These are phyloP conservation scores for Sarcophaga peregrina DNA, from an alignment of 1,140 invertebrate species.

Conservation along the genomic window DNA sequence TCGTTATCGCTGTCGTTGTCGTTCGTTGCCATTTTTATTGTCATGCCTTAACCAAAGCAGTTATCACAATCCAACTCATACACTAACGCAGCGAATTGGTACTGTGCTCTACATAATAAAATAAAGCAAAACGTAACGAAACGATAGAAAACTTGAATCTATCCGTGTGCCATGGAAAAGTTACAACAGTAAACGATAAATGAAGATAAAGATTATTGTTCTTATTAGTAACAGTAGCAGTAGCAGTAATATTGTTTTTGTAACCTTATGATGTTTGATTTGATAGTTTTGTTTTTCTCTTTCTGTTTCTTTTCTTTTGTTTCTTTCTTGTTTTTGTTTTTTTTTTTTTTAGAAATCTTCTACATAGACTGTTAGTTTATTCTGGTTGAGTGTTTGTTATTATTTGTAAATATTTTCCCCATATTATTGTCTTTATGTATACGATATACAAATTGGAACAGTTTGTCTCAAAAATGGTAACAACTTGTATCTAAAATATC, in stretches of 20 bases:
- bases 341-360: background rate
- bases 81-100: background rate
- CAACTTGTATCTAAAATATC: too few species aligned
- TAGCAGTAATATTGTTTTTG: background rate
- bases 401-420: too few species aligned
- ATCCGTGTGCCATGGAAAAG: background rate
- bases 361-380: too few species aligned
- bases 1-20: too few species aligned
- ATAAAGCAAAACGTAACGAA: background rate
- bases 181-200: background rate
- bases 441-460: too few species aligned
- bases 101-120: background rate
- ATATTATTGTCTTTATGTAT: too few species aligned
- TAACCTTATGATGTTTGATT: slow-evolving; percentile 22
- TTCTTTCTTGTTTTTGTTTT: background rate
- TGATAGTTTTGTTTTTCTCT: slow-evolving; percentile 22
- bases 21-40: background rate
- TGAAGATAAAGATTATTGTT: slow-evolving; percentile 13
- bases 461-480: too few species aligned
- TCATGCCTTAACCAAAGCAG: background rate
- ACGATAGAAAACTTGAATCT: background rate
- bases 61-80: background rate
- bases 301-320: background rate
- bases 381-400: too few species aligned
- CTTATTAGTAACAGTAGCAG: background rate